Evolutionary conservation across 2,113 vertebrate genomes (phyloP).

Genomic region (Rhinoderma darwinii): DNA sequence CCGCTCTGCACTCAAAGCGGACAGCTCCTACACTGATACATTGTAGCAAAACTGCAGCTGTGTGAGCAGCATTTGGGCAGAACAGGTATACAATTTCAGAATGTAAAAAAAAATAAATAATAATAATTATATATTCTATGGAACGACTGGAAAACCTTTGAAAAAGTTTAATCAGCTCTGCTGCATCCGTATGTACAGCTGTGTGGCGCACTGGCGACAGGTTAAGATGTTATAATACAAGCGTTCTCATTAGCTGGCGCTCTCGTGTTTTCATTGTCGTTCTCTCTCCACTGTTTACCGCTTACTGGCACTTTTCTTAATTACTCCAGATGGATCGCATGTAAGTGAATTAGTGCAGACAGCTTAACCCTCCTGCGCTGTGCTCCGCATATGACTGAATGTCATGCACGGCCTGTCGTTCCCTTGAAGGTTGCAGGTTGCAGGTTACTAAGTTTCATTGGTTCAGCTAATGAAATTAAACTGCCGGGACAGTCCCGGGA

Average conservation of each 20-base stretch:
- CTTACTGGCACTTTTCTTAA: slow-evolving; percentile 7
- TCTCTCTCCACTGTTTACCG: not conserved
- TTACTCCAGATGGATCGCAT: not conserved
- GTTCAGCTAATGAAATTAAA: slow-evolving; percentile 41
- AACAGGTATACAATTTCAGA: not conserved
- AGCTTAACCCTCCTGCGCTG: not conserved
- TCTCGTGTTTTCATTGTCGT: not conserved
- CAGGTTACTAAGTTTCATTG: slow-evolving; percentile 15
- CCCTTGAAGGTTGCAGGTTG: slow-evolving; percentile 7
- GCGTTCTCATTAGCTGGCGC: not conserved
- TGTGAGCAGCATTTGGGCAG: not conserved
- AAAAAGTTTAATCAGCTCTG: no score
- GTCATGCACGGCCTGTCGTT: not conserved
- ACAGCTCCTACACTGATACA: no score
- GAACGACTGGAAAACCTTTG: no score
- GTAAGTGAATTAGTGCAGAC: slow-evolving; percentile 27
- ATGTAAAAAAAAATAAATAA: not conserved
- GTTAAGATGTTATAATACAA: not conserved
- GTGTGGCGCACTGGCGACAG: not conserved
- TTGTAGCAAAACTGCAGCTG: no score
- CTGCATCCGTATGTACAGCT: no score
- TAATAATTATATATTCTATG: no score
- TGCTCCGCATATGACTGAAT: not conserved
- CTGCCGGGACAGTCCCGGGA: not conserved
- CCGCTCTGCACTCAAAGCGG: no score